Base-by-base conservation (phyloP, 2,797 vertebrate genomes). In the Tamandua tetradactyla region DNA sequence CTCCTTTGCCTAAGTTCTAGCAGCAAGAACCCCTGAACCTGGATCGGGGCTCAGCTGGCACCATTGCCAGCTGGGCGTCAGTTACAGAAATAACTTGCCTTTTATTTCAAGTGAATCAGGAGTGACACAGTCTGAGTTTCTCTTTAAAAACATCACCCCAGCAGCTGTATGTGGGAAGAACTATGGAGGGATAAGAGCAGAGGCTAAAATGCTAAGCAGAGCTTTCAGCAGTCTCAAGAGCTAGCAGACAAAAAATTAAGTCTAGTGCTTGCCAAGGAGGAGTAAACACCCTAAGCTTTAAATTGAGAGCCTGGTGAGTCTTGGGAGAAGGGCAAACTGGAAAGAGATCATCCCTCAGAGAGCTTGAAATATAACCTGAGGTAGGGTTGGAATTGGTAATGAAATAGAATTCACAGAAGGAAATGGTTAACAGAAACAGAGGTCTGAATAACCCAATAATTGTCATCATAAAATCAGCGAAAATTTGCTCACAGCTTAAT, bases 311-410 rank as follows among this genome's bases (percentile, higher is more conserved):
- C 68, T 32, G 23, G 68, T 23, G 37, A 7, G 22, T 10, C 17
- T 7, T 13, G 32, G 10, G 35, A 23, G 17, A 27, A 6, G 62
- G 40, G 2, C 49, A 5, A 3, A 9, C 32, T 0, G 0, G 68
- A 44, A 59, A 52, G 4, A n/a, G 27, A 35, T 14, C 15, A 6
- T 12, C 2, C 4, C 68, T 57, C 5, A 0, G 11, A 27, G 10
- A n/a, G 61, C 12, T 1, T 11, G 25, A n/a, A 79, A 13, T 27
- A 15, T 17, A 47, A 4, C 22, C 11, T 64, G 85, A 55, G 72
- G 6, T 13, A 35, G 69, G 18, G 66, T 23, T 22, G 55, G 17
- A 6, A 44, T 18, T 15, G 23, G 59, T 20, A 40, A 35, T 25
- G 52, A 57, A 86, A 79, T 44, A 68, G 22, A 18, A 12, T 0